These are phyloP conservation scores for Mesochorus sp. DNA, from an alignment of 2,888 invertebrate species.

Conservation along the genomic window DNA sequence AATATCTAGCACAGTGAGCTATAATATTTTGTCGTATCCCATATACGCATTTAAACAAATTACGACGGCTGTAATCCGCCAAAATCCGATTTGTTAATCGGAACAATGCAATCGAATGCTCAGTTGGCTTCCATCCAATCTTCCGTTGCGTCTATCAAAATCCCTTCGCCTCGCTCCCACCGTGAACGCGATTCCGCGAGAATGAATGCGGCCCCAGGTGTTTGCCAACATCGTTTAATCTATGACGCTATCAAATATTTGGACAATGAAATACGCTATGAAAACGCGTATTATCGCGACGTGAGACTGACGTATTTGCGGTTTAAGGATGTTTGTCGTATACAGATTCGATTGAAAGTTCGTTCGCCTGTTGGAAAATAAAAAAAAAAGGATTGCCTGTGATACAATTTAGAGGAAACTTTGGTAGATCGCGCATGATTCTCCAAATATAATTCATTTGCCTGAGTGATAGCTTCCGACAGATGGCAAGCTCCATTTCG, in stretches of 20 bases:
- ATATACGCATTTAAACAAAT: conserved; percentile 17
- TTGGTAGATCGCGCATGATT: no score
- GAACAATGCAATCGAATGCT: conserved; percentile 32
- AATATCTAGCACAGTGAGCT: background rate
- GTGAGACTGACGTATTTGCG: conserved; percentile 57
- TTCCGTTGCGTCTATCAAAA: conserved; percentile 53
- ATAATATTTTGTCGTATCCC: conserved; percentile 4
- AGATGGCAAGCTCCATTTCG: background rate
- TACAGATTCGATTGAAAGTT: background rate
- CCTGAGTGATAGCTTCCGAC: no score
- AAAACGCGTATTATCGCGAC: conserved; percentile 55
- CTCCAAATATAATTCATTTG: no score
- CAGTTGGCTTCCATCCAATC: conserved; percentile 68
- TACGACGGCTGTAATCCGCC: conserved; percentile 16
- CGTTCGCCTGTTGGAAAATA: no score
- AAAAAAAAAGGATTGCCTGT: no score
- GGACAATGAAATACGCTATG: conserved; percentile 57
- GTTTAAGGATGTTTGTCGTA: conserved; percentile 27
- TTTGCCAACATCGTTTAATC: conserved; percentile 73
- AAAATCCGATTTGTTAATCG: conserved; percentile 38
- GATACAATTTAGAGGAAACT: no score
- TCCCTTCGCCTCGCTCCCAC: conserved; percentile 1
- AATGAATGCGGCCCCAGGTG: conserved; percentile 70
- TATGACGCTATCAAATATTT: conserved; percentile 67
- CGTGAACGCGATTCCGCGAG: conserved; percentile 12